phyloP scores from a whole-genome alignment of 2,797 vertebrate genomes.

The Peromyscus melanophrys region DNA sequence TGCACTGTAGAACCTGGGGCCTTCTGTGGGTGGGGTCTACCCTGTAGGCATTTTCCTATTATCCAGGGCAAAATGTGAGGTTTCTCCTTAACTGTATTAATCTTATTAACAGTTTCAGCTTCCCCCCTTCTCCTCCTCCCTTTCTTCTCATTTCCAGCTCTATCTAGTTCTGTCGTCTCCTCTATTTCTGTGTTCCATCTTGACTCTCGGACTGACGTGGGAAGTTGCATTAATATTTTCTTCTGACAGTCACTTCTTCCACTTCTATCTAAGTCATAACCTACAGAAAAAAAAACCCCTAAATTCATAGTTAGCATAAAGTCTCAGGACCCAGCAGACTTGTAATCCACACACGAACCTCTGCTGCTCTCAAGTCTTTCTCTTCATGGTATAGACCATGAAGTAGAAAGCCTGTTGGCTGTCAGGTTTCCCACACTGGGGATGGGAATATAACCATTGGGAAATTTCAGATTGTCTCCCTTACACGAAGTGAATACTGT shows the following conservation, averaged over 20 bases:
- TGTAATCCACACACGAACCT: not conserved
- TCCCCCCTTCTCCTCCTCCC: not conserved
- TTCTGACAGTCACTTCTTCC: not conserved
- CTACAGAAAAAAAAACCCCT: not conserved
- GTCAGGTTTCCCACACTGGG: not conserved
- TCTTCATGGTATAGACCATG: not conserved
- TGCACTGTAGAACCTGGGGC: not conserved
- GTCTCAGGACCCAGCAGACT: not conserved
- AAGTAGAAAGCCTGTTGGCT: not conserved
- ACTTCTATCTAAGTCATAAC: conserved; percentile 44
- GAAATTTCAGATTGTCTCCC: not conserved
- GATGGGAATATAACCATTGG: not conserved
- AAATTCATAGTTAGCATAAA: conserved; percentile 16
- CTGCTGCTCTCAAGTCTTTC: not conserved
- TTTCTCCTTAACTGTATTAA: not conserved
- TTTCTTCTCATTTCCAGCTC: not conserved
- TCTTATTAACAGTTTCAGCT: not conserved
- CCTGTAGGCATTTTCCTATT: not conserved
- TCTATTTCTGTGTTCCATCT: not conserved
- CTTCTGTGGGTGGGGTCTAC: not conserved
- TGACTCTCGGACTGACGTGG: not conserved
- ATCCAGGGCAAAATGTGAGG: not conserved
- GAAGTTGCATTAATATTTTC: not conserved
- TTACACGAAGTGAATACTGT: not conserved
- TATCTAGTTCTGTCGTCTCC: not conserved